Evolutionary conservation across 2,113 vertebrate genomes (phyloP).

Genomic region (Misgurnus mizolepis): DNA sequence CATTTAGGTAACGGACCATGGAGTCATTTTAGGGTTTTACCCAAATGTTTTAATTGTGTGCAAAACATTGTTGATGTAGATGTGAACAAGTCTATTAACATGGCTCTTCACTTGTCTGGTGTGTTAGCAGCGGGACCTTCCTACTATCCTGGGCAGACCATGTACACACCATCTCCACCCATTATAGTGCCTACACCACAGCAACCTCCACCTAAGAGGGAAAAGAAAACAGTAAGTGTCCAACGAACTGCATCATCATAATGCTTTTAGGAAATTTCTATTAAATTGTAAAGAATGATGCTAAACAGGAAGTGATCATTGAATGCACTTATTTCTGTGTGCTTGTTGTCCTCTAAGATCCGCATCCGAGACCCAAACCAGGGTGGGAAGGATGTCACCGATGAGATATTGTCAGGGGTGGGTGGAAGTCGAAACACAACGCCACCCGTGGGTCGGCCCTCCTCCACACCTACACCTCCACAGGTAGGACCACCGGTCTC

Average conservation of each 20-base stretch:
- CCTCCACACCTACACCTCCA: conserved; percentile 89
- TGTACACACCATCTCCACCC: conserved; percentile 89
- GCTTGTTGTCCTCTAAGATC: conserved; percentile 81
- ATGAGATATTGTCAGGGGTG: conserved; percentile 92
- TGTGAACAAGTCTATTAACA: neutral
- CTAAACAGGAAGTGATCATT: neutral
- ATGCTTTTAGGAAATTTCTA: neutral
- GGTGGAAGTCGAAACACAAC: conserved; percentile 91
- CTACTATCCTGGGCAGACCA: conserved; percentile 90
- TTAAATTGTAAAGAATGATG: neutral
- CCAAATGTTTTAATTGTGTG: too few species aligned
- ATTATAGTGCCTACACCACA: conserved; percentile 98
- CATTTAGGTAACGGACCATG: too few species aligned
- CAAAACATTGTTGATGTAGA: too few species aligned
- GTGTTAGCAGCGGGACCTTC: conserved; percentile 76
- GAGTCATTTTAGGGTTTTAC: too few species aligned
- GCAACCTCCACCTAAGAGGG: conserved; percentile 91
- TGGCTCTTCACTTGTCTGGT: neutral
- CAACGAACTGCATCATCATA: conserved; percentile 10
- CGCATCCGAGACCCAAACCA: conserved; percentile 98
- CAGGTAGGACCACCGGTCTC: conserved; percentile 78
- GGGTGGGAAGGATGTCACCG: conserved; percentile 96
- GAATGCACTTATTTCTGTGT: conserved; percentile 15
- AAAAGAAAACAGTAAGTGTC: conserved; percentile 93
- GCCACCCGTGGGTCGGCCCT: conserved; percentile 85